phyloP scores from a whole-genome alignment of 2,113 vertebrate species.

The Etheostoma cragini region DNA sequence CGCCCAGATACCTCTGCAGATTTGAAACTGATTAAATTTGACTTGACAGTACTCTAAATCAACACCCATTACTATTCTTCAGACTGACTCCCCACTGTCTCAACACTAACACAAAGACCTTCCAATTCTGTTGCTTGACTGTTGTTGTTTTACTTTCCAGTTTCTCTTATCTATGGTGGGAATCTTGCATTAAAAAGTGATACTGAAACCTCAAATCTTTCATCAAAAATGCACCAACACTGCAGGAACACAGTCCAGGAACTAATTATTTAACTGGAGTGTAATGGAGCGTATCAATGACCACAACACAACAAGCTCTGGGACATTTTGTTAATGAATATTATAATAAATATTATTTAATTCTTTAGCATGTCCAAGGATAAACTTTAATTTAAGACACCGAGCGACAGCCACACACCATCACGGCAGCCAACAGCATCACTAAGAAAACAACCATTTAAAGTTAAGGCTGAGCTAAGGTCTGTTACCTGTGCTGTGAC shows the following conservation, averaged over 20 bases:
- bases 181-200: background rate
- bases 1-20: slow-evolving; percentile 41
- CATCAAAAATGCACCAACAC: background rate
- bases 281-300: no score
- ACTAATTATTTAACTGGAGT: no score
- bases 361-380: background rate
- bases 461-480: background rate
- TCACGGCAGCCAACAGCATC: slow-evolving; percentile 3
- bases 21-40: slow-evolving; percentile 58
- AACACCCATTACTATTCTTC: slow-evolving; percentile 41
- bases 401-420: background rate
- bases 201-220: slow-evolving; percentile 13
- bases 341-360: no score
- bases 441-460: slow-evolving; percentile 31
- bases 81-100: slow-evolving; percentile 9
- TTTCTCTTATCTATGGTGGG: background rate
- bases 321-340: no score
- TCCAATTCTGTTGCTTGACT: background rate
- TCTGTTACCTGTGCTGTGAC: slow-evolving; percentile 89
- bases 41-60: slow-evolving; percentile 50
- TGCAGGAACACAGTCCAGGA: background rate
- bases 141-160: slow-evolving; percentile 6
- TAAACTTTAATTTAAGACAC: background rate
- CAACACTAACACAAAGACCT: slow-evolving; percentile 1
- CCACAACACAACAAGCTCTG: no score